Evolutionary conservation across 2,888 invertebrate genomes (phyloP), one percentile per base, ranked within the genome.

Genomic region (Zaprionus bogoriensis): DNA sequence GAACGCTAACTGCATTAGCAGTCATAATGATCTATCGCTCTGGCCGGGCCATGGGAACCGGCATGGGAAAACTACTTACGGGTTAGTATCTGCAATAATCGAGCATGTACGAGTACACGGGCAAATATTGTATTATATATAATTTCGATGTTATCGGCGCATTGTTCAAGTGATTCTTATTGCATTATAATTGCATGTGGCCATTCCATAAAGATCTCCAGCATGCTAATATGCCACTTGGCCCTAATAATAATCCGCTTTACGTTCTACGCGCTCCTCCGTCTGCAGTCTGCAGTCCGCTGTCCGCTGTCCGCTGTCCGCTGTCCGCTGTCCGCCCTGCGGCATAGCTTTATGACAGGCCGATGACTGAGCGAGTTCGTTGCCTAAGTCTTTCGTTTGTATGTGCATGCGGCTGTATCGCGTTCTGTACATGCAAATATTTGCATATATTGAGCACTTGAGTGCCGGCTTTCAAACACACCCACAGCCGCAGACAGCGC

Each of bases 311-410:
- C 28, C 28, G 4, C 2, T 10, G 28, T 28, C 17, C 17, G 32
- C 6, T 45, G 23, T 20, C 7, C 10, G 23, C 12, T 12, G 14
- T 6, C 17, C 44, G 41, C 48, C 53, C 27, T 45, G 53, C 32
- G 52, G 51, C 57, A 47, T 69, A 45, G 47, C 62, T 65, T 68
- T 87, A 81, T 79, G 78, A 84, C 87, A 84, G 64, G 61, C 65
- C 53, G 71, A 72, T 76, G 74, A 61, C 74, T 67, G 58, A 84
- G 67, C 74, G 54, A 75, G 88, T 88, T 83, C 66, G 87, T 73
- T 88, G 83, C 70, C 76, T 72, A 77, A 83, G 78, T 88, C 88
- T 77, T 88, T 83, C 70, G 67, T 77, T 67, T 66, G n/a, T 45
- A 10, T 39, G 19, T 39, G 9, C 9, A 2, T 27, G 14, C 9